Evolutionary conservation across 2,797 vertebrate species (phyloP).

Genomic region (Tragelaphus oryx): DNA sequence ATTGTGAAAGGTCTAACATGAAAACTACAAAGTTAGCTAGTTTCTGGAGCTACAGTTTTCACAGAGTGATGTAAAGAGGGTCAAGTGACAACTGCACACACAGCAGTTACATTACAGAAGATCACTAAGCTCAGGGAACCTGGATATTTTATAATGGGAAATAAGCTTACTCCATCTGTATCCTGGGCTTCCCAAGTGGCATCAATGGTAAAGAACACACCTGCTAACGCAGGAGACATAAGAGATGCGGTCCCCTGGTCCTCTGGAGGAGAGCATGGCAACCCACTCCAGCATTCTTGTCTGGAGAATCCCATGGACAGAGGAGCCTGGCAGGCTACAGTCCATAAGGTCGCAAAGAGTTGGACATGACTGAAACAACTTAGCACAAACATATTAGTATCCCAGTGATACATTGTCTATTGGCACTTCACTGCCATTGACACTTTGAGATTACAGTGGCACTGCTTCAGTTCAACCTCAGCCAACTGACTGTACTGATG

Average conservation of each 20-base stretch:
- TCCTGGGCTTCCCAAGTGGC: not conserved
- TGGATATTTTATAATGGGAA: not conserved
- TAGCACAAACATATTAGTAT: not conserved
- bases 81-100: not conserved
- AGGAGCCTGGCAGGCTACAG: not conserved
- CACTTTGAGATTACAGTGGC: not conserved
- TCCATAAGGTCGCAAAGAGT: not conserved
- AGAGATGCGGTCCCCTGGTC: not conserved
- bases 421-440: not conserved
- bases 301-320: not conserved
- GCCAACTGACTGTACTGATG: not conserved
- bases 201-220: not conserved
- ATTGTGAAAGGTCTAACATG: not conserved
- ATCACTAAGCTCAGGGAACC: not conserved
- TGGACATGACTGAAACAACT: not conserved
- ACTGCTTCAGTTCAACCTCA: not conserved
- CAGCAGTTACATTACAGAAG: not conserved
- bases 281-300: not conserved
- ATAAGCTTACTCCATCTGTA: not conserved
- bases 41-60: not conserved
- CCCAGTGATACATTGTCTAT: not conserved
- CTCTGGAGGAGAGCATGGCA: not conserved
- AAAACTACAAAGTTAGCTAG: not conserved
- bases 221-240: not conserved
- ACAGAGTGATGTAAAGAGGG: not conserved